phyloP scores from a whole-genome alignment of 2,888 invertebrate species.

The Hydriomena furcata region DNA sequence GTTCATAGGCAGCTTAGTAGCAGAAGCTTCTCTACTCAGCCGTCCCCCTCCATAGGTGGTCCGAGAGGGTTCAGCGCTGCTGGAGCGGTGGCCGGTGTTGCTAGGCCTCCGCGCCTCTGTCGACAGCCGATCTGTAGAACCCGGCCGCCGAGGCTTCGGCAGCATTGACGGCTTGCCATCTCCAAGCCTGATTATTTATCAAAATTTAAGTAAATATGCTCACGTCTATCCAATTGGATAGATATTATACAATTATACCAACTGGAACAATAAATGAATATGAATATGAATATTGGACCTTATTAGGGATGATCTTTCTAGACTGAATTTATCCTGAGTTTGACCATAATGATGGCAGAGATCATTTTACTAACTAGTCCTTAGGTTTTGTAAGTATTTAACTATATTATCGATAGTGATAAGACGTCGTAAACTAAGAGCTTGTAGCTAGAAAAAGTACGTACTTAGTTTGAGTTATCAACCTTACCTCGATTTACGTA shows the following conservation, averaged over 20 bases:
- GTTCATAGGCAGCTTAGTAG: slow-evolving; percentile 61
- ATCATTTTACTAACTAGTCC: too few relatives aligned
- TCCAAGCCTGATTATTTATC: slow-evolving; percentile 3
- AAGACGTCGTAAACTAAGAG: too few relatives aligned
- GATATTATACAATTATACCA: too few relatives aligned
- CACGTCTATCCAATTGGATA: too few relatives aligned
- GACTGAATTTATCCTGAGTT: too few relatives aligned
- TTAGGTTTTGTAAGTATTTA: too few relatives aligned
- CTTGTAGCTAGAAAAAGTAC: too few relatives aligned
- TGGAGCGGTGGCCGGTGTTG: slow-evolving; percentile 58
- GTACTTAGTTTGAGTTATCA: background rate
- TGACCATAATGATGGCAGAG: too few relatives aligned
- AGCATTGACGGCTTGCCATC: slow-evolving; percentile 68
- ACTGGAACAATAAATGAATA: too few relatives aligned
- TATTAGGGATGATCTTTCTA: too few relatives aligned
- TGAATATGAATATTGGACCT: too few relatives aligned
- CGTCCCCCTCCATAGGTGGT: slow-evolving; percentile 54
- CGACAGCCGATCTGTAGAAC: slow-evolving; percentile 67
- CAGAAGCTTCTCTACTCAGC: slow-evolving; percentile 67
- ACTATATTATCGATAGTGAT: too few relatives aligned
- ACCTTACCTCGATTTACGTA: slow-evolving; percentile 65
- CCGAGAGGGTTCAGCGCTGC: slow-evolving; percentile 67
- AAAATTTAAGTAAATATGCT: background rate
- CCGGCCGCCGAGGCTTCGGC: slow-evolving; percentile 64
- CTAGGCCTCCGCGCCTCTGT: slow-evolving; percentile 63